Conservation (phyloP, 2,113 vertebrate species). For the Halcyon senegalensis region DNA sequence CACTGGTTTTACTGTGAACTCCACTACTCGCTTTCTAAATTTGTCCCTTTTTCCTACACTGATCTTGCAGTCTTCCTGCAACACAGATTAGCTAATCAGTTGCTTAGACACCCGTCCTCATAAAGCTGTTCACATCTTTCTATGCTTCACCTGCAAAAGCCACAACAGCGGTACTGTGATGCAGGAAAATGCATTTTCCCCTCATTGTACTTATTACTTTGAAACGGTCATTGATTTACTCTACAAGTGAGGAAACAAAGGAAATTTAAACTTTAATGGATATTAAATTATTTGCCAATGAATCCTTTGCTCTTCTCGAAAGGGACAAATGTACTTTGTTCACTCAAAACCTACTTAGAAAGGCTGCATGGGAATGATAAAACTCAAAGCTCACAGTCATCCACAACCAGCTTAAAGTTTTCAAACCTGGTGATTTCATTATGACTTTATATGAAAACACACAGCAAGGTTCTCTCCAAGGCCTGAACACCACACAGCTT, state of each 20-base stretch:
- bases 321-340: conserved; percentile 38
- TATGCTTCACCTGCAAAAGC: conserved; percentile 61
- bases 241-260: conserved; percentile 62
- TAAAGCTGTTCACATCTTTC: conserved; percentile 57
- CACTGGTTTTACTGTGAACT: conserved; percentile 38
- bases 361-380: conserved; percentile 45
- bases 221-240: conserved; percentile 65
- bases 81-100: conserved; percentile 69
- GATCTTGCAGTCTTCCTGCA: conserved; percentile 39
- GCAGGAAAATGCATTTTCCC: conserved; percentile 46
- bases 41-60: conserved; percentile 48
- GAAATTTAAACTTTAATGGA: conserved; percentile 73
- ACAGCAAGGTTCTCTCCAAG: not conserved
- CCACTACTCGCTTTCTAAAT: conserved; percentile 48
- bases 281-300: conserved; percentile 75
- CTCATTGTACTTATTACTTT: conserved; percentile 59
- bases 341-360: conserved; percentile 55
- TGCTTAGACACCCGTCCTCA: conserved; percentile 68
- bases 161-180: conserved; percentile 12
- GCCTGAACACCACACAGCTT: not conserved
- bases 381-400: conserved; percentile 33
- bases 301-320: conserved; percentile 65
- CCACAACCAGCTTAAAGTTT: conserved; percentile 52
- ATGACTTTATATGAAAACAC: not conserved
- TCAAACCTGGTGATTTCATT: not conserved